Evolutionary conservation across 1,140 invertebrate genomes (phyloP), one percentile per base, ranked within the genome.

Genomic region (Lerema accius): DNA sequence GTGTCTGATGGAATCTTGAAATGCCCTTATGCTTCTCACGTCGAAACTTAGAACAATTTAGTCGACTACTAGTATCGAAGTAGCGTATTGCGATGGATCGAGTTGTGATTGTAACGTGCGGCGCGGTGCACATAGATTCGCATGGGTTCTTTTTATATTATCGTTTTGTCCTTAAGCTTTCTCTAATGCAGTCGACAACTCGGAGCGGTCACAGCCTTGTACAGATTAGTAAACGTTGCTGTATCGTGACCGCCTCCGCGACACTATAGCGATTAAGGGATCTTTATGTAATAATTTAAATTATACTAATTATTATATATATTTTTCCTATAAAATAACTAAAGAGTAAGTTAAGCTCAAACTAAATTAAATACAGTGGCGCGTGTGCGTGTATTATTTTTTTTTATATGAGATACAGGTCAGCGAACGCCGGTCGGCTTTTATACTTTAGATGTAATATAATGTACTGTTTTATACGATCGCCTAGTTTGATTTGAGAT

Each of bases 241-340:
- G 67, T 79, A 75, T 69, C 40, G 35, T 67, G 51, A 48, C 71
- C 76, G 69, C 65, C 64, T 67, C 66, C 58, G 67, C 66, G 68
- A 67, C 61, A 66, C 39, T 71, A 75, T 77, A 84, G 81, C 75
- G 61, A 71, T 75, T 87, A 83, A 82, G 82, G 80, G 71, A 82
- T 78, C 70, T 76, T 80, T 83, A 84, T 84, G 79, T 89, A 85
- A 85, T 89, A 90, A 90, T 88, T 90, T 88, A 90, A 88, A 88
- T 90, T 88, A 87, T 87, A 90, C 82, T 89, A 86, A 86, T 88
- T 85, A 85, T 82, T 83, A 86, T 85, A 84, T 87, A 83, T 90
- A 84, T 85, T 80, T 85, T 83, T 84, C 81, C 80, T 86, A 80
- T 86, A 82, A 86, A 72, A 67, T 73, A 78, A 85, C 71, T 84